phyloP scores from a whole-genome alignment of 2,797 vertebrate genomes.

The Gallirallus australis region DNA sequence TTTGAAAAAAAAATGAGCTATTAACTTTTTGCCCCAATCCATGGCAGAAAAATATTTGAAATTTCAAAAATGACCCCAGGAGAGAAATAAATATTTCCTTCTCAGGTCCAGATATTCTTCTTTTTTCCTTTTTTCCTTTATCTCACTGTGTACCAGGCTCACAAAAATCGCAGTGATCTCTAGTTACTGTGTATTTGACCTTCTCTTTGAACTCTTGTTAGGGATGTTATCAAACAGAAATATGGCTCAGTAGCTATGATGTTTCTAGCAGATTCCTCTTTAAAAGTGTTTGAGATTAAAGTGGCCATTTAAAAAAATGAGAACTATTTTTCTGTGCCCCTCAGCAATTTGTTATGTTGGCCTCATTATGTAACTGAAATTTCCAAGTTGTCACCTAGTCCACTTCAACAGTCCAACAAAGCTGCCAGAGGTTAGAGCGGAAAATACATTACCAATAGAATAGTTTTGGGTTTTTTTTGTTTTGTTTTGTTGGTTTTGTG shows the following conservation, averaged over 20 bases:
- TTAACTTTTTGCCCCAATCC: neutral
- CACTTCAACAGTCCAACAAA: neutral
- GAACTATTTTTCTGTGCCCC: neutral
- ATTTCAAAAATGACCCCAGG: neutral
- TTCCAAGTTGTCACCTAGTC: neutral
- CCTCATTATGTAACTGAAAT: neutral
- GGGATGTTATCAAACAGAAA: conserved; percentile 13
- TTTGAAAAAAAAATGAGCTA: neutral
- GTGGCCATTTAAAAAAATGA: neutral
- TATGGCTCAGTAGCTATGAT: neutral
- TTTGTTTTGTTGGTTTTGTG: accelerated
- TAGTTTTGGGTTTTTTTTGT: too few relatives aligned
- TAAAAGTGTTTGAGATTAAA: conserved; percentile 6
- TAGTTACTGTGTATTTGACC: conserved; percentile 3
- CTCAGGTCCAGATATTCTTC: neutral
- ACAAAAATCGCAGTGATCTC: neutral
- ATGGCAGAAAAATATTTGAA: neutral
- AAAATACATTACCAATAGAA: neutral
- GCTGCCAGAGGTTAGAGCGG: neutral
- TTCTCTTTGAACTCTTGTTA: neutral
- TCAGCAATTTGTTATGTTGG: neutral
- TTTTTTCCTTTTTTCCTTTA: neutral
- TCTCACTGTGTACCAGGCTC: neutral
- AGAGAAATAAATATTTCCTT: neutral
- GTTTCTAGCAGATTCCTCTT: neutral